phyloP scores from a whole-genome alignment of 2,113 vertebrate genomes.

The Eclectus roratus region DNA sequence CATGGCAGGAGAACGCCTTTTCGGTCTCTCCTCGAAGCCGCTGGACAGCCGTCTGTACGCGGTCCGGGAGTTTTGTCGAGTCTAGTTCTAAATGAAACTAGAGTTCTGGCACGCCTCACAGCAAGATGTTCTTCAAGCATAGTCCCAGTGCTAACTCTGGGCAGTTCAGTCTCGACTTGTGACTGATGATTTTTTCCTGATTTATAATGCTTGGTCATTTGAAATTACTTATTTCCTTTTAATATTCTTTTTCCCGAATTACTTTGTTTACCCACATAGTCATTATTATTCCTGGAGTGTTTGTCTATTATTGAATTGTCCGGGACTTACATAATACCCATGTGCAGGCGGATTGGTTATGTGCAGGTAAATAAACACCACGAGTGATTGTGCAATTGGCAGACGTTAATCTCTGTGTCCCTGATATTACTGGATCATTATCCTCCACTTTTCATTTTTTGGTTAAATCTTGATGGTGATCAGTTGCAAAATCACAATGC shows the following conservation, averaged over 20 bases:
- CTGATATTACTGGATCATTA: not conserved
- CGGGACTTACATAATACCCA: fast-evolving
- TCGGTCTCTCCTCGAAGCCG: not conserved
- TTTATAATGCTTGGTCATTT: not conserved
- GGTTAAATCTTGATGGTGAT: not conserved
- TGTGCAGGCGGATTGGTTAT: not conserved
- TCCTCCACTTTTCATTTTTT: not conserved
- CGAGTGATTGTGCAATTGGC: not conserved
- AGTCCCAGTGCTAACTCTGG: not conserved
- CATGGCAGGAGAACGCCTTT: not conserved
- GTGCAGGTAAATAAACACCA: not conserved
- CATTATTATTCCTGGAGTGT: not conserved
- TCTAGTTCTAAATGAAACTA: not conserved
- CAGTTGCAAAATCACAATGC: not conserved
- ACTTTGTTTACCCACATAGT: not conserved
- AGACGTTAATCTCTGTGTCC: not conserved
- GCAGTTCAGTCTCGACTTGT: not conserved
- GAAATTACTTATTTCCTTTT: not conserved
- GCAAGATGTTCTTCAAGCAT: not conserved
- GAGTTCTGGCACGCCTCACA: not conserved
- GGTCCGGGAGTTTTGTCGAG: not conserved
- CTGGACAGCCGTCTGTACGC: not conserved
- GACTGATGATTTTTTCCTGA: not conserved
- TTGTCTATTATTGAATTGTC: not conserved
- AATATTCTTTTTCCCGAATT: not conserved